phyloP scores from a whole-genome alignment of 2,797 vertebrate species.

The Triplophysa bombifrons region DNA sequence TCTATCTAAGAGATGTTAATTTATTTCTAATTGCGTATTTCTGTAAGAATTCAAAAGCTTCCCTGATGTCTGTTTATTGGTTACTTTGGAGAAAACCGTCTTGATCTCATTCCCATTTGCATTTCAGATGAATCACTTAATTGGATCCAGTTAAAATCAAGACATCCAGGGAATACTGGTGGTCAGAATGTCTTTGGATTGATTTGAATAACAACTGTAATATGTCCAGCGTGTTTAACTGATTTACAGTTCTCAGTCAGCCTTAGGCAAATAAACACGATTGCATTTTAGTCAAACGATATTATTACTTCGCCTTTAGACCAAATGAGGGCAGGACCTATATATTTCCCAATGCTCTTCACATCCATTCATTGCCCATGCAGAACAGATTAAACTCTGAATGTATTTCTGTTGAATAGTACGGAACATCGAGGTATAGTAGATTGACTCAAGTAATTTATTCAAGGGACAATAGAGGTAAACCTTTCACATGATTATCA shows the following conservation, averaged over 20 bases:
- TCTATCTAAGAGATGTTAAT: background rate
- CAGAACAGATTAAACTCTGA: slow-evolving; percentile 23
- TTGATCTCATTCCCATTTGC: background rate
- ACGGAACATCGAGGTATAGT: background rate
- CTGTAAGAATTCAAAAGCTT: background rate
- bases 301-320: background rate
- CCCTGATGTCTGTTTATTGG: no score
- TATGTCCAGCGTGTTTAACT: background rate
- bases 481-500: slow-evolving; percentile 20
- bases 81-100: no score
- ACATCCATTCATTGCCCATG: background rate
- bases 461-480: slow-evolving; percentile 28
- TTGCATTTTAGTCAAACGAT: background rate
- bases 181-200: background rate
- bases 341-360: slow-evolving; percentile 2
- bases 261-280: background rate
- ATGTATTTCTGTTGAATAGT: slow-evolving; percentile 16
- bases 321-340: background rate
- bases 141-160: background rate
- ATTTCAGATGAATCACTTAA: background rate
- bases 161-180: background rate
- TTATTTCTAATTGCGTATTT: background rate
- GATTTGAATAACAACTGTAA: background rate
- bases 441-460: slow-evolving; percentile 37
- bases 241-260: background rate